Evolutionary conservation across 2,113 vertebrate species (phyloP).

Genomic region (Eubucco bourcierii): DNA sequence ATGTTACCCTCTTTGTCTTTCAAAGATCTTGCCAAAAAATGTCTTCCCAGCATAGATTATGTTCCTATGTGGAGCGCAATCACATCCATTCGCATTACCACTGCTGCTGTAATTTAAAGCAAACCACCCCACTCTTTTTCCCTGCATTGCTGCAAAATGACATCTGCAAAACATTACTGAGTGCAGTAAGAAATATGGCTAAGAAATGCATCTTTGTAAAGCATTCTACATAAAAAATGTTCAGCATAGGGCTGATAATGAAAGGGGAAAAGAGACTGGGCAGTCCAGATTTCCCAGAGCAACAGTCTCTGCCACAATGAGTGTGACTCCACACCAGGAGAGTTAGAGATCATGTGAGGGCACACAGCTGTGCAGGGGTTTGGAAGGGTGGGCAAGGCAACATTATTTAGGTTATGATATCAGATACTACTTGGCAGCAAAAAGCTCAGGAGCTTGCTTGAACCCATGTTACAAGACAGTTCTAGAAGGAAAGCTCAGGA

Average conservation of each 20-base stretch:
- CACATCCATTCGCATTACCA: neutral
- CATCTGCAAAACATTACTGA: neutral
- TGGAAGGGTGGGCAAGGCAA: neutral
- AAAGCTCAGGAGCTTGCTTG: neutral
- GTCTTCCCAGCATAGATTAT: rapidly evolving
- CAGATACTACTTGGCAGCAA: conserved; percentile 14
- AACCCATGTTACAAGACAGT: neutral
- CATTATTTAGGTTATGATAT: neutral
- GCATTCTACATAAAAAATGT: neutral
- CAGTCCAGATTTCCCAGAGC: neutral
- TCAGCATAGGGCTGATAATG: neutral
- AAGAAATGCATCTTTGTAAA: neutral
- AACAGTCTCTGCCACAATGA: neutral
- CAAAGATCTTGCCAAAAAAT: neutral
- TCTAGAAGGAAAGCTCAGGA: neutral
- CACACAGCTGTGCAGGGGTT: neutral
- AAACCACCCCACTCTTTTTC: neutral
- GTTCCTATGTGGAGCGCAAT: neutral
- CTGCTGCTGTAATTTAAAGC: neutral
- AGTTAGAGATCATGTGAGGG: neutral
- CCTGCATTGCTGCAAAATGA: neutral
- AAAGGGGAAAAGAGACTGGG: neutral
- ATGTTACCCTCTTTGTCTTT: neutral
- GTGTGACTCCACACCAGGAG: neutral
- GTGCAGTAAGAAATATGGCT: neutral